Evolutionary conservation across 2,888 invertebrate genomes (phyloP).

Genomic region (Caenorhabditis doughertyi): DNA sequence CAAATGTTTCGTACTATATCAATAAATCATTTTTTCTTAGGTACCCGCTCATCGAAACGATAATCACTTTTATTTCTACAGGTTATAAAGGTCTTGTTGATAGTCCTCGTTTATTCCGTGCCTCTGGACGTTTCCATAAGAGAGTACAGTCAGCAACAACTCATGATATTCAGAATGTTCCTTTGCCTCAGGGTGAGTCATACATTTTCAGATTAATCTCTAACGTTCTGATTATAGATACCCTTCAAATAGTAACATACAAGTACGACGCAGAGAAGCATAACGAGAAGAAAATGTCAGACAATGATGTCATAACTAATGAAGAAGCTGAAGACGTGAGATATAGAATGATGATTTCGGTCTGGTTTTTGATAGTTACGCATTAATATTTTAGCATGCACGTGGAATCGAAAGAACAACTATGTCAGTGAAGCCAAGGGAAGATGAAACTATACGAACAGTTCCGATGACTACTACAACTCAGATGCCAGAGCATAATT

Average conservation of each 20-base stretch:
- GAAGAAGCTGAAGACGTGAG: conserved; percentile 65
- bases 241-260: conserved; percentile 64
- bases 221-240: too few species aligned
- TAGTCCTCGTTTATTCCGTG: conserved; percentile 60
- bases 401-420: conserved; percentile 69
- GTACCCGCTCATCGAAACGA: neutral
- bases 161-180: conserved; percentile 65
- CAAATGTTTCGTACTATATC: conserved; percentile 11
- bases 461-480: conserved; percentile 44
- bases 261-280: conserved; percentile 71
- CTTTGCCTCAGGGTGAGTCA: conserved; percentile 54
- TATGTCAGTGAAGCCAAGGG: conserved; percentile 64
- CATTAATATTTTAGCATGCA: conserved; percentile 64
- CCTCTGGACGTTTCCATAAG: conserved; percentile 64
- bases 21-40: neutral
- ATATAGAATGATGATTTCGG: too few species aligned
- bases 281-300: conserved; percentile 69
- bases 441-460: conserved; percentile 45
- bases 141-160: conserved; percentile 66
- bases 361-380: conserved; percentile 27
- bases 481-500: conserved; percentile 61
- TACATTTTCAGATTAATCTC: too few species aligned
- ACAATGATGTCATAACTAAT: conserved; percentile 65
- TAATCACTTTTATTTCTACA: conserved; percentile 12
- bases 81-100: conserved; percentile 60